Conservation (phyloP, 2,113 vertebrate species). For the Barnardius zonarius region DNA sequence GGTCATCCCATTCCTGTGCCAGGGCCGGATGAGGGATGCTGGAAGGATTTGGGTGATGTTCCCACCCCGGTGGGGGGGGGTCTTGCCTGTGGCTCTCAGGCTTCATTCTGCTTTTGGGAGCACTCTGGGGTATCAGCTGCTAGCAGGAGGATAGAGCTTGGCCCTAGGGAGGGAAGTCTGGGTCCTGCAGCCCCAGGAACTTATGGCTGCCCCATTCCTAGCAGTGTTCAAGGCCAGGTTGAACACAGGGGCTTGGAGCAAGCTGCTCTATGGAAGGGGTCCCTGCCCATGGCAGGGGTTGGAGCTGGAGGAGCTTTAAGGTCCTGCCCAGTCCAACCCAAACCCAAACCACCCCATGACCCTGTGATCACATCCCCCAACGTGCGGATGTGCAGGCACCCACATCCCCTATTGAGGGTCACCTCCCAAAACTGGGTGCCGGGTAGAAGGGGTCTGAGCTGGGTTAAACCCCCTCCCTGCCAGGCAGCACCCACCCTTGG, state of each 20-base stretch:
- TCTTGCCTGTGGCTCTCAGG: background rate
- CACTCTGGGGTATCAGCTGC: accelerated
- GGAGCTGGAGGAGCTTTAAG: no score
- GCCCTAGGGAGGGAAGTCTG: background rate
- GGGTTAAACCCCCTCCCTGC: no score
- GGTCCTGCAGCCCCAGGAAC: background rate
- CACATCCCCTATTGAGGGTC: background rate
- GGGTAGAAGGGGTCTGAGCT: background rate
- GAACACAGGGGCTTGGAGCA: background rate
- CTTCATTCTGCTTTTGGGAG: accelerated
- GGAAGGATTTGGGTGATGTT: background rate
- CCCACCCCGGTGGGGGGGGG: accelerated
- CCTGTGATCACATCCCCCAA: no score
- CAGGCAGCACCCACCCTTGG: background rate
- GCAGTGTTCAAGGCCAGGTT: background rate
- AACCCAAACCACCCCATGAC: no score
- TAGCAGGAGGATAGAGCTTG: accelerated
- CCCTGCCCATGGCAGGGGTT: no score
- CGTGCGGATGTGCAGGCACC: no score
- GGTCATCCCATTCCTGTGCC: background rate
- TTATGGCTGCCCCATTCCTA: background rate
- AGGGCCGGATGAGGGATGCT: background rate
- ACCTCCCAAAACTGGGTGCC: background rate
- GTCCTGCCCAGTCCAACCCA: no score
- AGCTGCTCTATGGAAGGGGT: no score